A percentile compares a stretch with the other conserved stretches of the same genome.
These are phyloP conservation scores for Sylvietta virens DNA, from an alignment of 2,113 vertebrate genomes.

Conservation along the genomic window DNA sequence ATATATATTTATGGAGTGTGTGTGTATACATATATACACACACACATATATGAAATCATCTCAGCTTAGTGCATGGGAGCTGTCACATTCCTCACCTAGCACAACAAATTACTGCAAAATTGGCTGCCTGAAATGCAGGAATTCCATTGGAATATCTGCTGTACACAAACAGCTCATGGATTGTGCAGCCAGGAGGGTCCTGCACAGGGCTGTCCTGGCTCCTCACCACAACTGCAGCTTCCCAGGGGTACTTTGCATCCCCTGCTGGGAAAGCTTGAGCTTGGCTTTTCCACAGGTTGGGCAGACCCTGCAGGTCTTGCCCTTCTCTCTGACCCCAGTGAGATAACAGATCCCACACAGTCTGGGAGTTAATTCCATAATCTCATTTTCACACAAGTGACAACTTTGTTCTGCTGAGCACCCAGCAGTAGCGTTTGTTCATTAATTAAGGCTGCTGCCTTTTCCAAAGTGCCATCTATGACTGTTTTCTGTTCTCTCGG, in stretches of 20 bases:
- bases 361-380: background rate
- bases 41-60: background rate
- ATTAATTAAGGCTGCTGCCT: background rate
- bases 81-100: background rate
- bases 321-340: background rate
- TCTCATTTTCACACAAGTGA: background rate
- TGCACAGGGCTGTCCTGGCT: background rate
- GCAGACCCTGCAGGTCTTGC: background rate
- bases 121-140: background rate
- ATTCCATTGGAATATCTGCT: background rate
- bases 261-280: background rate
- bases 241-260: background rate
- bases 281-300: background rate
- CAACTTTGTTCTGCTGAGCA: background rate
- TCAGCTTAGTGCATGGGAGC: background rate
- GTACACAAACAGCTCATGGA: fast-evolving
- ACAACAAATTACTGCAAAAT: background rate
- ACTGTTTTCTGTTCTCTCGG: background rate
- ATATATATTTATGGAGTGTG: background rate
- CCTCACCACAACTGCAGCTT: background rate
- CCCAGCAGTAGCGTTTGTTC: background rate
- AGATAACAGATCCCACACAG: background rate
- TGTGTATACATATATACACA: background rate
- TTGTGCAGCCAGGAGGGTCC: background rate
- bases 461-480: background rate